phyloP scores from a whole-genome alignment of 2,888 invertebrate genomes.

The Chrysodeixis includens region DNA sequence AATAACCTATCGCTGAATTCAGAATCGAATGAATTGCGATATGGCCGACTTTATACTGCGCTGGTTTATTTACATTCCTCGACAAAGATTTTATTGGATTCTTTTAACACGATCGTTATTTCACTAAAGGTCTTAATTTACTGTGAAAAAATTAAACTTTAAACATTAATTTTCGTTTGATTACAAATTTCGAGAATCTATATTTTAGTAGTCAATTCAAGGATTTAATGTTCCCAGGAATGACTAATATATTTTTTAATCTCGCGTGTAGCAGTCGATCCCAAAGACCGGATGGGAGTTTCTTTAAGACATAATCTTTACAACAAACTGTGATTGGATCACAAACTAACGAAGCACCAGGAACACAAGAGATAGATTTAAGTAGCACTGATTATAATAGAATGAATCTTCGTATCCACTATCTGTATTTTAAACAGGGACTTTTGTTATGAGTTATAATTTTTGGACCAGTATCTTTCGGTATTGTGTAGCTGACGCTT shows the following conservation, averaged over 20 bases:
- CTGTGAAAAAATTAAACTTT: background rate
- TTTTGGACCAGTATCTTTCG: constrained; percentile 16
- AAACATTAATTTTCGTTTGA: background rate
- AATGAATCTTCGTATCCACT: constrained; percentile 63
- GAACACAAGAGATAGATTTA: constrained; percentile 80
- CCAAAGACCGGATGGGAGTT: constrained; percentile 86
- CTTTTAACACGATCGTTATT: constrained; percentile 8
- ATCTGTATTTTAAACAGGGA: constrained; percentile 66
- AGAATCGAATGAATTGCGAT: constrained; percentile 32
- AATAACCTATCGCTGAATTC: constrained; percentile 42
- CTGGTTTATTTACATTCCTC: constrained; percentile 25
- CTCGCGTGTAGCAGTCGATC: constrained; percentile 68
- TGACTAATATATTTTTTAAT: constrained; percentile 30
- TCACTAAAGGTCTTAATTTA: background rate
- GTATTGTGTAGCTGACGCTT: background rate
- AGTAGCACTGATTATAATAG: constrained; percentile 78
- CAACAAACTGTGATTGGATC: constrained; percentile 87
- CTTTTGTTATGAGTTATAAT: constrained; percentile 58
- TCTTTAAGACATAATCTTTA: constrained; percentile 88
- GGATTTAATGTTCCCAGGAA: background rate
- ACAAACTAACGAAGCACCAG: constrained; percentile 83
- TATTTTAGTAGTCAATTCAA: background rate
- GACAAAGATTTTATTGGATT: constrained; percentile 22
- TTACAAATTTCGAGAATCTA: background rate
- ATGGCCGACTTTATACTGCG: constrained; percentile 33